Evolutionary conservation across 1,140 invertebrate species (phyloP).

Genomic region (Tetramorium simillimum): DNA sequence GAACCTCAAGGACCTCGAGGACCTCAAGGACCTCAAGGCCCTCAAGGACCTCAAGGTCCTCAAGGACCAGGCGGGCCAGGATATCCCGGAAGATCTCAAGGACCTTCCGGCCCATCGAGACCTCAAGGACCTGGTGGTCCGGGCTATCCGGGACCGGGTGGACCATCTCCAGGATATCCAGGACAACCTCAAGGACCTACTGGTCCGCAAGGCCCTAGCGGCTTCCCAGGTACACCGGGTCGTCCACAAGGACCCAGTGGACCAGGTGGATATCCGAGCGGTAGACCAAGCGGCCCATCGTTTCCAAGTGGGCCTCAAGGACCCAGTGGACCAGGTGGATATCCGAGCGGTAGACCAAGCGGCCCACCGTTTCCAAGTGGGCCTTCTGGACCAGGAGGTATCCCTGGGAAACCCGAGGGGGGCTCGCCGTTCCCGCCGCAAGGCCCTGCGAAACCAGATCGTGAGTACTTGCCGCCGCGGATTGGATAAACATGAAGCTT

Average conservation of each 20-base stretch:
- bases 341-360: constrained; percentile 66
- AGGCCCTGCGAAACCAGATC: constrained; percentile 78
- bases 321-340: constrained; percentile 63
- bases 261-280: constrained; percentile 63
- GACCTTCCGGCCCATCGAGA: constrained; percentile 44
- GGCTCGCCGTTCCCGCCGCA: constrained; percentile 73
- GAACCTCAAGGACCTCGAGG: constrained; percentile 51
- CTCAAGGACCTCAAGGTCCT: no score
- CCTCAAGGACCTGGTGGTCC: constrained; percentile 69
- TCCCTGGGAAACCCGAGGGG: constrained; percentile 30
- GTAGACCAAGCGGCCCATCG: constrained; percentile 64
- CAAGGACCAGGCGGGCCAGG: no score
- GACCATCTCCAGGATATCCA: constrained; percentile 68
- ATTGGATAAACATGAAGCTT: constrained; percentile 73
- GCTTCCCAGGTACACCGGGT: constrained; percentile 40
- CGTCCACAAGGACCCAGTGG: constrained; percentile 60
- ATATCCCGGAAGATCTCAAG: constrained; percentile 12
- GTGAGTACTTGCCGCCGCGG: constrained; percentile 80
- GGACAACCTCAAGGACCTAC: constrained; percentile 67
- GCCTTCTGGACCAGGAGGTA: constrained; percentile 64
- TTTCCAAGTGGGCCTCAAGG: constrained; percentile 70
- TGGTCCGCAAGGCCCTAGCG: constrained; percentile 58
- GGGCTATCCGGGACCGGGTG: constrained; percentile 68
- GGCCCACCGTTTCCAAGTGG: constrained; percentile 70
- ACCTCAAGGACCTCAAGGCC: no score